A percentile compares a stretch with the other conserved stretches of the same genome.
Conservation (phyloP, 2,888 invertebrate species). For the Cryptophagus acutangulus region DNA sequence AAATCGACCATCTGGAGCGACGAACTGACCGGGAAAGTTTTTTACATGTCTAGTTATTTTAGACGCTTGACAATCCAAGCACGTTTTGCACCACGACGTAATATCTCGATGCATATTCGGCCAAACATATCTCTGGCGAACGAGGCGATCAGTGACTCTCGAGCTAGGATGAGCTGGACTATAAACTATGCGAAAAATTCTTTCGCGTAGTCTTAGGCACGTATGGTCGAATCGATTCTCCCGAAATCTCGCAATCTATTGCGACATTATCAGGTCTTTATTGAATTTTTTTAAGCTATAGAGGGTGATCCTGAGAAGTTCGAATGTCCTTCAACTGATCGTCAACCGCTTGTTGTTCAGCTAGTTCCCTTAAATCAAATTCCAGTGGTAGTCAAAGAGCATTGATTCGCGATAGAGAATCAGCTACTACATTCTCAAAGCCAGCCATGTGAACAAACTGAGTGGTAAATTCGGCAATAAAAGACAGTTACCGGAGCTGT, state of each 20-base stretch:
- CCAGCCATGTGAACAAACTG: too few relatives aligned
- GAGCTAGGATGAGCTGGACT: constrained; percentile 11
- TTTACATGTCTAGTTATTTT: constrained; percentile 35
- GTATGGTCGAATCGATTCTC: constrained; percentile 9
- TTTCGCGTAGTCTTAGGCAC: constrained; percentile 7
- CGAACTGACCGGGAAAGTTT: constrained; percentile 15
- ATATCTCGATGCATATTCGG: constrained; percentile 14
- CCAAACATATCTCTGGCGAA: constrained; percentile 15
- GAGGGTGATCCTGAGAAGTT: background rate
- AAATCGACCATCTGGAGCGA: too few relatives aligned
- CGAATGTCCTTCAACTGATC: background rate
- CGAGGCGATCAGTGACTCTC: constrained; percentile 3
- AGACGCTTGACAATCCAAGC: constrained; percentile 31
- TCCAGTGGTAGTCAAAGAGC: too few relatives aligned
- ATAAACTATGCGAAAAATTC: constrained; percentile 8
- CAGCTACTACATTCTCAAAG: too few relatives aligned
- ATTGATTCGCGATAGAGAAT: too few relatives aligned
- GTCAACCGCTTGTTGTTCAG: constrained; percentile 3
- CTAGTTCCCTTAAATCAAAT: constrained; percentile 3
- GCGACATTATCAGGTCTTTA: constrained; percentile 10
- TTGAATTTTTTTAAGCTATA: constrained; percentile 10
- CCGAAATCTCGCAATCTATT: constrained; percentile 12
- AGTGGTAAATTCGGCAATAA: too few relatives aligned
- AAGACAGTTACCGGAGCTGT: too few relatives aligned
- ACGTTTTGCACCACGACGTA: constrained; percentile 10